Conservation (phyloP, 2,888 invertebrate genomes). For the Coenonympha glycerion region DNA sequence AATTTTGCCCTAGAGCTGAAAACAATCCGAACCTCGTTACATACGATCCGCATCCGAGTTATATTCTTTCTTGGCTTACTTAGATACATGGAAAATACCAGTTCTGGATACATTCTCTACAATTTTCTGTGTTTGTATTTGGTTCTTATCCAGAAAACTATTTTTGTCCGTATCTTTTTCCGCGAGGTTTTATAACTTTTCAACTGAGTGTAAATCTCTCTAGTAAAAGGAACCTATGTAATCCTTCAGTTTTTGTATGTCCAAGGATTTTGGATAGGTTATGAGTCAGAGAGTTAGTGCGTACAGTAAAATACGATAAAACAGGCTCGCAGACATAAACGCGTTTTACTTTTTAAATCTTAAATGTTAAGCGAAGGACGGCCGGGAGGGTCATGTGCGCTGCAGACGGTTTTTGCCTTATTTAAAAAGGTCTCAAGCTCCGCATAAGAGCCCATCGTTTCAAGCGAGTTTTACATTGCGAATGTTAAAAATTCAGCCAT, state of each 20-base stretch:
- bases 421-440: not conserved
- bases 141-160: too few relatives aligned
- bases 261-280: too few relatives aligned
- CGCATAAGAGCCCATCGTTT: not conserved
- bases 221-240: too few relatives aligned
- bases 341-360: not conserved
- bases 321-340: not conserved
- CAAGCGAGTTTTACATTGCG: not conserved
- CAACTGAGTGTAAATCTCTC: too few relatives aligned
- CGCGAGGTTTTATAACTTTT: too few relatives aligned
- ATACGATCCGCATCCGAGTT: slow-evolving; percentile 45
- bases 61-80: slow-evolving; percentile 42
- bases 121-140: too few relatives aligned
- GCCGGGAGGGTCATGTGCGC: not conserved
- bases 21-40: slow-evolving; percentile 40
- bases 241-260: too few relatives aligned
- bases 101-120: not conserved
- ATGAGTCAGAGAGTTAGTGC: too few relatives aligned
- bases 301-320: not conserved
- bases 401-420: not conserved
- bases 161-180: too few relatives aligned
- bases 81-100: slow-evolving; percentile 5
- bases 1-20: slow-evolving; percentile 46
- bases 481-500: not conserved
- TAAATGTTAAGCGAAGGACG: not conserved